Base-by-base conservation (phyloP, 2,113 vertebrate species). In the Sclerurus mexicanus region DNA sequence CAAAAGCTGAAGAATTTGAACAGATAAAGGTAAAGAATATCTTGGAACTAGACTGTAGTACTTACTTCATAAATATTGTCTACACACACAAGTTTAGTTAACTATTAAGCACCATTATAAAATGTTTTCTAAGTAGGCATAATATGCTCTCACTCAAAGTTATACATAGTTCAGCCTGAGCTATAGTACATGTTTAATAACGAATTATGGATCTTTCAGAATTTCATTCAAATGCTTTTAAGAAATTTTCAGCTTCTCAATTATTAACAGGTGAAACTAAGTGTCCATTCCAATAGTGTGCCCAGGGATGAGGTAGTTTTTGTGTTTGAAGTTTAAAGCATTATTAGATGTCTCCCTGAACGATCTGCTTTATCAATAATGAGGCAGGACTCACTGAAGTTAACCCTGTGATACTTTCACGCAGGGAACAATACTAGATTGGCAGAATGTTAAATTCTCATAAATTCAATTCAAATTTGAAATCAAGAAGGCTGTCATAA, bases 1-100 rank as follows among this genome's bases (percentile, higher is more conserved):
- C 99, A 71, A 99, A 99, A 98, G 99, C 99, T 22, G 99, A 99
- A 97, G 99, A 99, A 97, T 99, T 99, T 92, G 99, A 99, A 52
- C 99, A 99, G 96, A 98, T 99, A 47, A 99, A 99, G 99, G 99
- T 99, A 98, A 98, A 75, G 11, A 71, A 19, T 53, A 6, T 59
- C 49, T 83, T 84, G 30, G 42, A 87, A 74, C 35, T 80, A 67
- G 39, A 60, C 25, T 52, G 6, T 90, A 56, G 30, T 74, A 52
- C 10, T 87, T 19, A 10, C 9, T 89, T 47, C 33, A 25, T 73
- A 80, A 84, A 67, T 53, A 58, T 15, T 79, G 35, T 62, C 40
- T 58, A 27, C 33, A 85, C 22, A 53, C 17, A 4, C 5, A 79
- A 58, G 24, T 89, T 90, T 71, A 63, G 25, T 86, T 84, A 63